A percentile compares a stretch with the other conserved stretches of the same genome.
Conservation (phyloP, 2,888 invertebrate genomes). For the Parnassius mnemosyne region DNA sequence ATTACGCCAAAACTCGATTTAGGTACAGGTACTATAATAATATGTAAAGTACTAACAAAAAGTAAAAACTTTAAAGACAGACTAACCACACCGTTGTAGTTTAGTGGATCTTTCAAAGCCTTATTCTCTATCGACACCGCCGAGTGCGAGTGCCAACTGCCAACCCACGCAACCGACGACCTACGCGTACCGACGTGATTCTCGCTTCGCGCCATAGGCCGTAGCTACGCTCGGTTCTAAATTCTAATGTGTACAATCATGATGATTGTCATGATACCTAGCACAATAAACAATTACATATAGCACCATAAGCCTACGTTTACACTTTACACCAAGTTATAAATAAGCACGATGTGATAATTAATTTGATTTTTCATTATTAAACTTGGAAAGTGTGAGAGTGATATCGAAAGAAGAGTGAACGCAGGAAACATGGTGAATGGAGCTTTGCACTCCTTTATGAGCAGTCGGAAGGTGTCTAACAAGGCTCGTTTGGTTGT, state of each 20-base stretch:
- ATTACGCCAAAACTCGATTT: constrained; percentile 23
- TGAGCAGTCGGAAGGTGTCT: too few species aligned
- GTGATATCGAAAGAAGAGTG: too few species aligned
- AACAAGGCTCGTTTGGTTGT: too few species aligned
- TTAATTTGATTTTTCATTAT: constrained; percentile 20
- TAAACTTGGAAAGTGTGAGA: too few species aligned
- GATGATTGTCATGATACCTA: constrained; percentile 45
- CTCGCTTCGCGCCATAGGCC: constrained; percentile 50
- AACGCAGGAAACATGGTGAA: too few species aligned
- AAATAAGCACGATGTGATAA: constrained; percentile 25
- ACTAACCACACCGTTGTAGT: too few species aligned
- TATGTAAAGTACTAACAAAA: too few species aligned
- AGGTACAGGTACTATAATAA: too few species aligned
- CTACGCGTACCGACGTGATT: too few species aligned
- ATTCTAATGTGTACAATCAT: constrained; percentile 40
- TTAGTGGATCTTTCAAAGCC: not conserved
- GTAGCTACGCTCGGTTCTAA: constrained; percentile 42
- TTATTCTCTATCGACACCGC: constrained; percentile 39
- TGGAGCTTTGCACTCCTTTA: too few species aligned
- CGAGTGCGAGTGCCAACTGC: too few species aligned
- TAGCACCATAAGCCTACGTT: constrained; percentile 28
- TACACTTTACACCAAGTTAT: constrained; percentile 26
- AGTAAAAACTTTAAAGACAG: too few species aligned
- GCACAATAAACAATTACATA: constrained; percentile 45
- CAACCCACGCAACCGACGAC: constrained; percentile 53